Base-by-base conservation (phyloP, 2,113 vertebrate species). In the Mustela lutreola region DNA sequence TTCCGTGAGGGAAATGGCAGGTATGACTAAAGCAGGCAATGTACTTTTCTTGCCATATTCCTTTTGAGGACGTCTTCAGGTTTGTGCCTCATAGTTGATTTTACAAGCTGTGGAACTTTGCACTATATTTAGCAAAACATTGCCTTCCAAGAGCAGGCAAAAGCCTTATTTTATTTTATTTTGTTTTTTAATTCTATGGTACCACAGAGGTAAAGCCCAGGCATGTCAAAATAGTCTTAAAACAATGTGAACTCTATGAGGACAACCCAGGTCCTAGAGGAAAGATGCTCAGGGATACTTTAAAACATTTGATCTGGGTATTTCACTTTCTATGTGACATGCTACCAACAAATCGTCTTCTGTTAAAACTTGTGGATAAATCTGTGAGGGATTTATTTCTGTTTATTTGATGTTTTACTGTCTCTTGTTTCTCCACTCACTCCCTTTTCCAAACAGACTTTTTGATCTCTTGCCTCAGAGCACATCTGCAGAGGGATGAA, bases 111-210 rank as follows among this genome's bases (percentile, higher is more conserved):
- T 96, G 56, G 26, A 67, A 2, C 22, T 22, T 5, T 26, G 26
- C 2, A 26, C 63, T 93, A 79, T 86, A 95, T 91, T 96, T 93
- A 91, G 53, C 53, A 53, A 26, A 76, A 89, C 39, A 79, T 22
- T 98, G 22, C 70, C 94, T 96, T 86, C 70, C 39, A 86, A 56
- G 28, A 92, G 16, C 12, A 73, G 8, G 2, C 12, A 95, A 65
- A 85, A 58, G 24, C 14, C 26, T 48, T 63, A 58, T 56, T 56
- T 56, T 56, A 56, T 53, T 10, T 48, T 42, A 42, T 42, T 42
- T 42, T 42, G 42, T 48, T 50, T 18, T 31, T 56, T 63, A 21
- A 45, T 2, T 15, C 19, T 36, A 15, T 3, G 67, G 1, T 67
- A 45, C 21, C 22, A 83, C 4, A 45, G 7, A 97, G 16, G 21